Evolutionary conservation across 2,113 vertebrate species (phyloP).

Genomic region (Tichodroma muraria): DNA sequence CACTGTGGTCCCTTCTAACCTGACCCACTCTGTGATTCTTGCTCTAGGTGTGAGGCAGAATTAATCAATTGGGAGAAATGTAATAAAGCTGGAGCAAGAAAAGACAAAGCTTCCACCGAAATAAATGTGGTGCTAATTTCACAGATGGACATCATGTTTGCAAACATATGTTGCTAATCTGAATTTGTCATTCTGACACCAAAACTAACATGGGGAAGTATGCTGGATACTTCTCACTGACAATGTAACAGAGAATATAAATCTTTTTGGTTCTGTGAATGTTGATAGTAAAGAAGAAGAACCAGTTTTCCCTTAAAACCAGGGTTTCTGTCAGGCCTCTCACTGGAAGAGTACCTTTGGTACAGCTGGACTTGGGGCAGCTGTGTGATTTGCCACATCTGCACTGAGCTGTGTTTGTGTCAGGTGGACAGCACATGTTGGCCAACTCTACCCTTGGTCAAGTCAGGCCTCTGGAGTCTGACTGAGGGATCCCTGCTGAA

Average conservation of each 20-base stretch:
- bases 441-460: background rate
- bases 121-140: background rate
- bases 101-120: background rate
- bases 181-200: background rate
- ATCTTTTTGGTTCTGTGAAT: background rate
- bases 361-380: fast-evolving
- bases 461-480: background rate
- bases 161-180: background rate
- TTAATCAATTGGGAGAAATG: background rate
- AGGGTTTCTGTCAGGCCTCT: fast-evolving
- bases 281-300: background rate
- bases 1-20: background rate
- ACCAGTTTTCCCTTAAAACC: background rate
- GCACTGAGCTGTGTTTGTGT: fast-evolving
- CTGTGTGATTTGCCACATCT: fast-evolving
- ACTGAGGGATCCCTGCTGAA: background rate
- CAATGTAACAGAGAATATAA: fast-evolving
- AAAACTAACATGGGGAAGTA: background rate
- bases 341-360: fast-evolving
- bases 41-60: background rate
- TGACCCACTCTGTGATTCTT: background rate
- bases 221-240: fast-evolving
- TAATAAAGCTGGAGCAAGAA: background rate
- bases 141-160: background rate
- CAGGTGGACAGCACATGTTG: background rate